A percentile compares a stretch with the other conserved stretches of the same genome.
Conservation (phyloP, 2,888 invertebrate genomes). For the Polietes domitor region DNA sequence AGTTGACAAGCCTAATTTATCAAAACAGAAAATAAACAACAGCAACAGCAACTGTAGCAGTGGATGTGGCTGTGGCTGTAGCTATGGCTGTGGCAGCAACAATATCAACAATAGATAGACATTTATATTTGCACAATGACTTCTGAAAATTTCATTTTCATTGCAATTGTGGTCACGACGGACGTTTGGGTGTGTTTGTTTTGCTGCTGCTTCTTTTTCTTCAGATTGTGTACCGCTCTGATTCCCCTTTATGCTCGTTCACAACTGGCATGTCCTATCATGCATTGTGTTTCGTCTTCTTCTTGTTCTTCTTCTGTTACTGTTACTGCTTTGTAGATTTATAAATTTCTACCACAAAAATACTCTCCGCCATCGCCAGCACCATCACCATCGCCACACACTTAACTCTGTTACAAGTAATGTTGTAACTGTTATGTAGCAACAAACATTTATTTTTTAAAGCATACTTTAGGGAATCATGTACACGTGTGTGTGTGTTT, state of each 20-base stretch:
- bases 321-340: slow-evolving; percentile 31
- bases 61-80: neutral
- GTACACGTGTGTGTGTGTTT: neutral
- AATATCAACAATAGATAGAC: slow-evolving; percentile 51
- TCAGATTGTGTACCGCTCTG: neutral
- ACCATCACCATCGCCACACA: slow-evolving; percentile 13
- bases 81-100: neutral
- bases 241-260: slow-evolving; percentile 6
- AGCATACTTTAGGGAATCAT: slow-evolving; percentile 58
- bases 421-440: slow-evolving; percentile 31
- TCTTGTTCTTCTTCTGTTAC: neutral
- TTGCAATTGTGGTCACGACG: slow-evolving; percentile 61
- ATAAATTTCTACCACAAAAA: slow-evolving; percentile 43
- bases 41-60: neutral
- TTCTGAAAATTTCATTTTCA: slow-evolving; percentile 59
- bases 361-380: slow-evolving; percentile 11
- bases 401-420: slow-evolving; percentile 16
- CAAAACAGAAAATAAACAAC: slow-evolving; percentile 70
- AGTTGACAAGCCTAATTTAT: slow-evolving; percentile 80
- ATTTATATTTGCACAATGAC: slow-evolving; percentile 50
- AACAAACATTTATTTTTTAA: slow-evolving; percentile 55
- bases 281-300: slow-evolving; percentile 1
- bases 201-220: neutral
- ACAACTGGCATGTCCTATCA: slow-evolving; percentile 8
- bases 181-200: slow-evolving; percentile 29